Evolutionary conservation across 2,888 invertebrate species (phyloP).

Genomic region (Ichneumoninae sp.): DNA sequence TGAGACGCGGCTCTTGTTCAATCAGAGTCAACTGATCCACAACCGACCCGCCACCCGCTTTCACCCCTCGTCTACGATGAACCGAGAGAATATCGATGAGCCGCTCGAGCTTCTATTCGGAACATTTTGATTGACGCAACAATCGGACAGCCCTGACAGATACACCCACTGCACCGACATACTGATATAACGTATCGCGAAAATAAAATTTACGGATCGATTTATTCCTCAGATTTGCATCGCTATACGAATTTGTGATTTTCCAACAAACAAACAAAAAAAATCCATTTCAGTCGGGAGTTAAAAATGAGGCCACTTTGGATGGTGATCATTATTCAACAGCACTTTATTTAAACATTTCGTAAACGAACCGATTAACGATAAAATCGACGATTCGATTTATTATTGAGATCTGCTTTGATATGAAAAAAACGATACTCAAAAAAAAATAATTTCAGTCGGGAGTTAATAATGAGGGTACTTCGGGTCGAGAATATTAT

Average conservation of each 20-base stretch:
- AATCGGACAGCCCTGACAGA: slow-evolving; percentile 30
- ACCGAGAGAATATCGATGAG: slow-evolving; percentile 46
- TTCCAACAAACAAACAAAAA: background rate
- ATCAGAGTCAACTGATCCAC: slow-evolving; percentile 35
- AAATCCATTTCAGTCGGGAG: background rate
- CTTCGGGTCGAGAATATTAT: background rate
- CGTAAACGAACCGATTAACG: background rate
- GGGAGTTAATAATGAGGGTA: background rate
- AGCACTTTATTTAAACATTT: background rate
- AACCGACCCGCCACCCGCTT: background rate
- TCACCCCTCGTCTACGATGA: slow-evolving; percentile 17
- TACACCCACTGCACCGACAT: background rate
- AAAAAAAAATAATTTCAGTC: background rate
- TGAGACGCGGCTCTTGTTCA: slow-evolving; percentile 48
- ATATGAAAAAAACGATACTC: background rate
- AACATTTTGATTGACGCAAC: slow-evolving; percentile 49
- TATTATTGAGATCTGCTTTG: background rate
- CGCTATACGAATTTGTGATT: background rate
- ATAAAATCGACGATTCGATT: background rate
- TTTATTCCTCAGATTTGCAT: background rate
- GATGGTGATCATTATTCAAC: background rate
- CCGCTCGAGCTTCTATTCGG: slow-evolving; percentile 7
- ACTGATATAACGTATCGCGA: background rate
- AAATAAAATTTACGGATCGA: background rate
- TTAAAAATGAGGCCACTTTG: background rate